Evolutionary conservation across 2,113 vertebrate species (phyloP).

Genomic region (Python bivittatus): DNA sequence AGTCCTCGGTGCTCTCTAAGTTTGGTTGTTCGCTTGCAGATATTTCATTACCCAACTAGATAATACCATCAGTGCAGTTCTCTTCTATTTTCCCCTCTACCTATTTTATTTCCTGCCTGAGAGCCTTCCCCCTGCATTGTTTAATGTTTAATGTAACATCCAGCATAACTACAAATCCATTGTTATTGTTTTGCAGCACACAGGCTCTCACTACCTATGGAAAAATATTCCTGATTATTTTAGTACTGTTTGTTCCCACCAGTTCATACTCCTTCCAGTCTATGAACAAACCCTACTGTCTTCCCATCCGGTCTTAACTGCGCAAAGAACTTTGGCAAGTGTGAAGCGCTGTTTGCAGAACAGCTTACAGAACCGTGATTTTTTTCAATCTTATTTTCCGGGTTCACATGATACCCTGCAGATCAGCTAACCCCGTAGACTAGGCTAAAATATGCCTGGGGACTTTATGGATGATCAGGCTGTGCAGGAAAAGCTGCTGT

Average conservation of each 20-base stretch:
- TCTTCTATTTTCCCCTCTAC: background rate
- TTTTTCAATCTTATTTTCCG: background rate
- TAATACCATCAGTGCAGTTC: too few relatives aligned
- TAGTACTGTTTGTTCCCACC: background rate
- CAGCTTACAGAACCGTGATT: background rate
- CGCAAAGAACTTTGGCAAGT: background rate
- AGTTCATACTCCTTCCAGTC: background rate
- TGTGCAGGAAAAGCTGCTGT: background rate
- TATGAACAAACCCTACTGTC: background rate
- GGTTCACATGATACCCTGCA: background rate
- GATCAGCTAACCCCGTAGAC: background rate
- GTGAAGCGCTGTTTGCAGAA: background rate
- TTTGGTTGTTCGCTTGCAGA: too few relatives aligned
- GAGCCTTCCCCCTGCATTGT: background rate
- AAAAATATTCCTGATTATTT: background rate
- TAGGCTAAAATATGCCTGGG: background rate
- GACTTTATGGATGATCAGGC: too few relatives aligned
- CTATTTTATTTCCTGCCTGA: background rate
- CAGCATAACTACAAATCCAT: background rate
- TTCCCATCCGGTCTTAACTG: background rate
- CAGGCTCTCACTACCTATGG: background rate
- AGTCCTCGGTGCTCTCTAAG: too few relatives aligned
- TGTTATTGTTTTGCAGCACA: background rate
- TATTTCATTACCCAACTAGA: too few relatives aligned
- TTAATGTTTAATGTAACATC: background rate